Evolutionary conservation across 2,113 vertebrate species (phyloP).

Genomic region (Ivindomyrus marchei): DNA sequence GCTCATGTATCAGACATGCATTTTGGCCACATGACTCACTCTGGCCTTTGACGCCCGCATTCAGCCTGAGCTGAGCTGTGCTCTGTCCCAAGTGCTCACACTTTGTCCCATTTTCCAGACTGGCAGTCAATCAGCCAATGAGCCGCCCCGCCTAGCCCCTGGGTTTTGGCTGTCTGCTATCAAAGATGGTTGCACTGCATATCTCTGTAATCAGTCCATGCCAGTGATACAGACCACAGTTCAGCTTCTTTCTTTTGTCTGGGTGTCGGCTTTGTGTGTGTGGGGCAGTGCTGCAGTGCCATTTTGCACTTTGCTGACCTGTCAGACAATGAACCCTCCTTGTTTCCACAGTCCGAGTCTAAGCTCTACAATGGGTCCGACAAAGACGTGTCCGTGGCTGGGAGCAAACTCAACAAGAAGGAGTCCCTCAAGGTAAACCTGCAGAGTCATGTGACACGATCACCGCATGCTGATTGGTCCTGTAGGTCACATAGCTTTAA

Average conservation of each 20-base stretch:
- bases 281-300: background rate
- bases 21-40: background rate
- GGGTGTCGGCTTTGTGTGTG: background rate
- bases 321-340: slow-evolving; percentile 32
- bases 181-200: background rate
- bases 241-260: background rate
- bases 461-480: background rate
- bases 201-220: background rate
- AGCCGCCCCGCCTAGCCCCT: background rate
- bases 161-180: background rate
- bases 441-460: background rate
- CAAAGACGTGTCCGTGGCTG: slow-evolving; percentile 78
- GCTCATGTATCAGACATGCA: background rate
- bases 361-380: slow-evolving; percentile 98
- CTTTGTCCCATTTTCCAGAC: background rate
- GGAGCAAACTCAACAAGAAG: slow-evolving; percentile 96
- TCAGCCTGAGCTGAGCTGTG: background rate
- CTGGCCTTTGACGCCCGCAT: background rate
- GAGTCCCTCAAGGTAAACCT: slow-evolving; percentile 91
- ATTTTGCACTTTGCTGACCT: background rate
- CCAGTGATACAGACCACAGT: background rate
- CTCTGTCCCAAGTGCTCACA: background rate
- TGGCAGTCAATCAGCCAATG: background rate
- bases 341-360: slow-evolving; percentile 81
- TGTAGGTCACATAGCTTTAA: background rate